Percentiles rank a stretch among this genome's conserved stretches.
Evolutionary conservation across 2,888 invertebrate genomes (phyloP).

Genomic region (Drosophila nigritarsus): DNA sequence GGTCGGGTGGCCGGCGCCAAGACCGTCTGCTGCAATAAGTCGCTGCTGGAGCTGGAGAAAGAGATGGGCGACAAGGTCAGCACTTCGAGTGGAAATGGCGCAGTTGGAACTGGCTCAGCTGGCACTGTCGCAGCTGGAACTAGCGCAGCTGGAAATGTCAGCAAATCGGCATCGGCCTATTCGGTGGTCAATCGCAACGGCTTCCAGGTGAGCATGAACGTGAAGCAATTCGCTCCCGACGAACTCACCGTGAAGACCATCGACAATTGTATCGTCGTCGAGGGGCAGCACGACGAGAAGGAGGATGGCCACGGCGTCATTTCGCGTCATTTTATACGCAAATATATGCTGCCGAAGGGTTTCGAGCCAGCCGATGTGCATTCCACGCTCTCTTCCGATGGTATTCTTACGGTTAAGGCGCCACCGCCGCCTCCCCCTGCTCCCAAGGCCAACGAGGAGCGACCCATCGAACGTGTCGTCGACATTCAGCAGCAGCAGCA

Average conservation of each 20-base stretch:
- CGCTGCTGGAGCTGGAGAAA: conserved; percentile 66
- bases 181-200: conserved; percentile 86
- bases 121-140: conserved; percentile 2
- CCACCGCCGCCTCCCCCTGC: conserved; percentile 85
- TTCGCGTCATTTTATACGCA: conserved; percentile 90
- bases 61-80: conserved; percentile 64
- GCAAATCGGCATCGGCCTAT: conserved; percentile 55
- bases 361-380: conserved; percentile 90
- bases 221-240: conserved; percentile 91
- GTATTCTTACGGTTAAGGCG: conserved; percentile 89
- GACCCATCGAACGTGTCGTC: conserved; percentile 86
- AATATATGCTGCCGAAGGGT: conserved; percentile 91
- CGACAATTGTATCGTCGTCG: conserved; percentile 90
- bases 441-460: conserved; percentile 67
- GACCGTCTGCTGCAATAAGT: conserved; percentile 73
- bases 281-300: conserved; percentile 92
- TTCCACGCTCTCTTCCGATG: conserved; percentile 91
- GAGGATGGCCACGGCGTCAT: conserved; percentile 91
- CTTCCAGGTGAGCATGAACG: conserved; percentile 90
- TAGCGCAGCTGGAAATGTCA: conserved; percentile 19
- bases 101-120: conserved; percentile 1
- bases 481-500: conserved; percentile 86
- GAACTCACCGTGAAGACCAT: conserved; percentile 92
- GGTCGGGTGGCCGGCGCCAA: conserved; percentile 71
- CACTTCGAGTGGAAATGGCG: conserved; percentile 6